Percentiles rank a stretch among this genome's conserved stretches.
phyloP scores from a whole-genome alignment of 2,113 vertebrate species.

The Tichodroma muraria region DNA sequence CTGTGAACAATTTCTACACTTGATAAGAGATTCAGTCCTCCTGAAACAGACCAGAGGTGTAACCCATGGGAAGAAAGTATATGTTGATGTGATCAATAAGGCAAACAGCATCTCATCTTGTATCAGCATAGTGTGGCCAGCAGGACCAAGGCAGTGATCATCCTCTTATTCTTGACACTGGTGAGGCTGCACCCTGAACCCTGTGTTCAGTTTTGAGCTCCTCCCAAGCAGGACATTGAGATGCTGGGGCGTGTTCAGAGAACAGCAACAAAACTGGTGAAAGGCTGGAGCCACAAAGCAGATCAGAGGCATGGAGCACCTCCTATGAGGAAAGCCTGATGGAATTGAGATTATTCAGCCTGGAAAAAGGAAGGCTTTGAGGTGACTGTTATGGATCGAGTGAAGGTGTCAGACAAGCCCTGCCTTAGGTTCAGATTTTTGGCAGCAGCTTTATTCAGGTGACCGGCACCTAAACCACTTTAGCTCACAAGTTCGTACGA shows the following conservation, averaged over 20 bases:
- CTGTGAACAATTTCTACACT: not conserved
- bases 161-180: not conserved
- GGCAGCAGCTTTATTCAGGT: not conserved
- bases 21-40: not conserved
- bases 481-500: no score
- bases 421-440: not conserved
- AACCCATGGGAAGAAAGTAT: not conserved
- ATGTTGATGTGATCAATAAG: not conserved
- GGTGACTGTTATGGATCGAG: not conserved
- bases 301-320: not conserved
- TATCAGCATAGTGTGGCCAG: not conserved
- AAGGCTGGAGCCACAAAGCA: not conserved
- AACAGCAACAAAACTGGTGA: not conserved
- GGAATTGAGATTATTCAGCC: not conserved
- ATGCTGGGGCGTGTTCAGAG: not conserved
- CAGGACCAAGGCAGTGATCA: not conserved
- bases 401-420: no score
- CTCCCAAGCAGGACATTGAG: not conserved
- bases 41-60: not conserved
- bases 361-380: not conserved
- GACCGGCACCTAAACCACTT: not conserved
- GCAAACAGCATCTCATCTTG: not conserved
- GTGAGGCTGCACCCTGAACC: fast-evolving
- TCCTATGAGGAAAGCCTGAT: not conserved
- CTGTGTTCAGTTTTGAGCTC: not conserved